Evolutionary conservation across 2,113 vertebrate species (phyloP).

Genomic region (Mustelus asterias): DNA sequence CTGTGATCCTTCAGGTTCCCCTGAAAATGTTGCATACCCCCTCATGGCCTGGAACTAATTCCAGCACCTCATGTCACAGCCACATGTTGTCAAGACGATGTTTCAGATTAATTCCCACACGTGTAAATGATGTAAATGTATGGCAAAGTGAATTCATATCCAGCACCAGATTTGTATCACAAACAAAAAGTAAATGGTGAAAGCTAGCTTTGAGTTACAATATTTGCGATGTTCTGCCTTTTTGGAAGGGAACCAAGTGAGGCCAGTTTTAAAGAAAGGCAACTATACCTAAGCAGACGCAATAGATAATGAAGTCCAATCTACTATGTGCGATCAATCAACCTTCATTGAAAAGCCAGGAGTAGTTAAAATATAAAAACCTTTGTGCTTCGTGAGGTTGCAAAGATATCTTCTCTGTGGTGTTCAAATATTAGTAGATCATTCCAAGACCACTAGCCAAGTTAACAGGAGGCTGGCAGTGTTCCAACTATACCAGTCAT

Average conservation of each 20-base stretch:
- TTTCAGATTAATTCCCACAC: not conserved
- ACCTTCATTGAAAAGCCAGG: not conserved
- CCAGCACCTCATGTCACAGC: not conserved
- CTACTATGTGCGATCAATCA: not conserved
- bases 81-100: no score
- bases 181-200: not conserved
- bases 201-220: not conserved
- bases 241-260: not conserved
- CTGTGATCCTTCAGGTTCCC: not conserved
- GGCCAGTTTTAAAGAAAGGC: not conserved
- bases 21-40: not conserved
- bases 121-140: not conserved
- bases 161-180: not conserved
- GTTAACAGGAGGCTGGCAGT: not conserved
- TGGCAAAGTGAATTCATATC: not conserved
- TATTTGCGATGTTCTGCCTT: not conserved
- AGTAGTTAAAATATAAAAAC: not conserved
- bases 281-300: not conserved
- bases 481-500: not conserved
- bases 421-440: not conserved
- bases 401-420: not conserved
- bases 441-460: not conserved
- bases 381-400: not conserved
- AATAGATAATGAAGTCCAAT: not conserved
- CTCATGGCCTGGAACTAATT: not conserved